These are phyloP conservation scores for Chloroceryle aenea DNA, from an alignment of 2,113 vertebrate genomes.

Conservation along the genomic window DNA sequence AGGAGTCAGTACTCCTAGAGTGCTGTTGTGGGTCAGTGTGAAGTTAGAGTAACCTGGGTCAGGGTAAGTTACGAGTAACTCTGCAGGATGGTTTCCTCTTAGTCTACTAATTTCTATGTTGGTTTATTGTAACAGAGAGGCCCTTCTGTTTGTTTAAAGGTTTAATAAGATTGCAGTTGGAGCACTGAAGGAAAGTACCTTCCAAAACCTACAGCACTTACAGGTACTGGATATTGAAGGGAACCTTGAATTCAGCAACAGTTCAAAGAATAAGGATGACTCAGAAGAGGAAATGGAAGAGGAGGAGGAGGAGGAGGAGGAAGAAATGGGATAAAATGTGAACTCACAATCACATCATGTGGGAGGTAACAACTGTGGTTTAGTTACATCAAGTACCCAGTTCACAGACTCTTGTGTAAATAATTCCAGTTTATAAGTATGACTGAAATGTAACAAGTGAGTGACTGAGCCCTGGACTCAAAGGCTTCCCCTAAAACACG, in stretches of 20 bases:
- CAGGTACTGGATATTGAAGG: slow-evolving; percentile 91
- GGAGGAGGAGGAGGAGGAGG: slow-evolving; percentile 67
- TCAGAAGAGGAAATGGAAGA: slow-evolving; percentile 74
- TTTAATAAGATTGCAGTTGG: slow-evolving; percentile 89
- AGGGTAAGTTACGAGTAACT: background rate
- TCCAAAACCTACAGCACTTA: slow-evolving; percentile 86
- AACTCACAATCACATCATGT: slow-evolving; percentile 12
- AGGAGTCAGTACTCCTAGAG: background rate
- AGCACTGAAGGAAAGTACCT: slow-evolving; percentile 86
- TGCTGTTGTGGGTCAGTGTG: background rate
- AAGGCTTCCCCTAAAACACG: background rate
- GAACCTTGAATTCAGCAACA: slow-evolving; percentile 76
- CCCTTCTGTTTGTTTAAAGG: slow-evolving; percentile 69
- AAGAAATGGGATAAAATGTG: slow-evolving; percentile 57
- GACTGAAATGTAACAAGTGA: background rate
- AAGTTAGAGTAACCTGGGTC: background rate
- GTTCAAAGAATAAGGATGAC: slow-evolving; percentile 70
- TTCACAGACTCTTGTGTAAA: background rate
- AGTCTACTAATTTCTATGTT: background rate
- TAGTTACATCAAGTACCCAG: background rate
- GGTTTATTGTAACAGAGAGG: background rate
- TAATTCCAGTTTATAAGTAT: background rate
- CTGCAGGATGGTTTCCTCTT: background rate
- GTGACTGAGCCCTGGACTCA: background rate
- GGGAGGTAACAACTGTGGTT: slow-evolving; percentile 25